Evolutionary conservation across 2,797 vertebrate genomes (phyloP).

Genomic region (Acanthis flammea): DNA sequence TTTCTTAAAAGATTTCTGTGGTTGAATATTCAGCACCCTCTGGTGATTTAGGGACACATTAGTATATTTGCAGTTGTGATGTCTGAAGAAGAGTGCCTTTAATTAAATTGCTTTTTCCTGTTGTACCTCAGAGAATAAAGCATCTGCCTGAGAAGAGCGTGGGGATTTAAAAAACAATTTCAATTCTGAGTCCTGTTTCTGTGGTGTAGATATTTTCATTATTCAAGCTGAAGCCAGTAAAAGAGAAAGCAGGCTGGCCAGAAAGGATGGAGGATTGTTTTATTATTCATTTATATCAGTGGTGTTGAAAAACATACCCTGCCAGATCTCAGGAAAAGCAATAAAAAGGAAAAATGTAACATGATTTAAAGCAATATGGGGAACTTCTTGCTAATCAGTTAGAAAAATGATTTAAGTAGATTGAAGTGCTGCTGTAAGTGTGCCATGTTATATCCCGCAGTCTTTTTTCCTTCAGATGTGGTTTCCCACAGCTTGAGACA

Average conservation of each 20-base stretch:
- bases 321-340: background rate
- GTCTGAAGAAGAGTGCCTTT: slow-evolving; percentile 26
- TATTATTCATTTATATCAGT: slow-evolving; percentile 5
- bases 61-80: background rate
- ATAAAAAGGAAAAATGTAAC: background rate
- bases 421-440: slow-evolving; percentile 31
- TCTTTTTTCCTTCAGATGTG: slow-evolving; percentile 46
- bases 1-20: background rate
- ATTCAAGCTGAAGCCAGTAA: background rate
- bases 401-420: slow-evolving; percentile 22
- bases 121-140: slow-evolving; percentile 8
- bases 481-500: slow-evolving; percentile 55
- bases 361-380: slow-evolving; percentile 12
- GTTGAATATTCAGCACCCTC: background rate
- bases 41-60: background rate
- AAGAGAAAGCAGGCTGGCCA: background rate
- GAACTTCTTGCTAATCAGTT: slow-evolving; percentile 34
- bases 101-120: slow-evolving; percentile 35
- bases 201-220: background rate
- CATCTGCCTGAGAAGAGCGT: background rate
- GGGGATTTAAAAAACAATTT: background rate
- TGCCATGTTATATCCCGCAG: background rate
- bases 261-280: background rate
- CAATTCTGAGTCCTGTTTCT: background rate
- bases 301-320: background rate